Base-by-base conservation (phyloP, 2,797 vertebrate genomes). In the Poeciliopsis gracilis region DNA sequence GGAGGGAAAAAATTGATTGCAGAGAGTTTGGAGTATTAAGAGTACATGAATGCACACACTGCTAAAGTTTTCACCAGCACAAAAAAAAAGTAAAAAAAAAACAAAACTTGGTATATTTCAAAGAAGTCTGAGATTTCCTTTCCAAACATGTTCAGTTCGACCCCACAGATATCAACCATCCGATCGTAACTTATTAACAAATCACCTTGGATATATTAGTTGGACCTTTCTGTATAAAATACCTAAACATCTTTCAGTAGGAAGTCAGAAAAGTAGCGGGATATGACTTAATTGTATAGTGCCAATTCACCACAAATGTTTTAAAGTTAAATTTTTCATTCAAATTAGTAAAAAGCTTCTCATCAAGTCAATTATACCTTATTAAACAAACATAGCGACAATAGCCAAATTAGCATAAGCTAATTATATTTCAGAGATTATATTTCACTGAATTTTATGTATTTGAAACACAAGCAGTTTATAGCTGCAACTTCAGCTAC, bases 1-100 rank as follows among this genome's bases (percentile, higher is more conserved):
- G 49, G 69, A 47, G 33, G 43, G 83, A 75, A 78, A 73, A 82
- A 77, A 61, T 63, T 36, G 72, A 81, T 80, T 76, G 81, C 18
- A 77, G 55, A 82, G 74, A 83, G 82, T 51, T 83, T 84, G 79
- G 74, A 46, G 78, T 84, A 78, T 73, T 38, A 79, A 78, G 57
- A 45, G 41, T 76, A 49, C 15, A 73, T 80, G 53, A 10, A 63
- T 36, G 61, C 63, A 25, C 36, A 67, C 63, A 67, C 11, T 25
- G 36, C 74, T 55, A 57, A 76, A 77, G 43, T 73, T 82, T 59
- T 30, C 55, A 49, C 13, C 18, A 47, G 20, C 7, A 12, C 43
- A 15, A 41, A 8, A 41, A 41, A 36, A 36, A 10, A 5, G 18
- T 16, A 5, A 38, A 38, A 38, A 38, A 36, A 36, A 36, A 36